phyloP scores from a whole-genome alignment of 2,797 vertebrate species.

The Poeciliopsis infans region DNA sequence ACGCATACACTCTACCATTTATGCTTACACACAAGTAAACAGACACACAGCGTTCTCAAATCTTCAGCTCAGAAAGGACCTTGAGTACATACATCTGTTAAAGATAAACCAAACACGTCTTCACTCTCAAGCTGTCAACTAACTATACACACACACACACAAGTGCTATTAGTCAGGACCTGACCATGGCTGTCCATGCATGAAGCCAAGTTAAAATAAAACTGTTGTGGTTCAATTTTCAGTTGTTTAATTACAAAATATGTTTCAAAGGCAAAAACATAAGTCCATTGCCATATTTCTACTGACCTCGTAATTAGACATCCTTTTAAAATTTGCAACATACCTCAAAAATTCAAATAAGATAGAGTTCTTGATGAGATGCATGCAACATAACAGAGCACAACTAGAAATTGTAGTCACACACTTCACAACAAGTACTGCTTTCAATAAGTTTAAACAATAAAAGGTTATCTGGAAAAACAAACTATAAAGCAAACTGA shows the following conservation, averaged over 20 bases:
- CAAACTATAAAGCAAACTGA: not conserved
- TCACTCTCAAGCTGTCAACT: constrained; percentile 22
- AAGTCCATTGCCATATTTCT: constrained; percentile 3
- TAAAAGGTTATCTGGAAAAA: not conserved
- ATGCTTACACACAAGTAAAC: constrained; percentile 14
- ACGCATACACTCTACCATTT: constrained; percentile 7
- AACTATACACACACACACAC: not conserved
- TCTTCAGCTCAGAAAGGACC: constrained; percentile 15
- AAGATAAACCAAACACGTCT: constrained; percentile 28
- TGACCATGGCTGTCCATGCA: constrained; percentile 20
- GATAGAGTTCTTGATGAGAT: constrained; percentile 6
- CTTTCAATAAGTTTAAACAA: not conserved
- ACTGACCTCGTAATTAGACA: constrained; percentile 2
- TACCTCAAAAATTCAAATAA: not conserved
- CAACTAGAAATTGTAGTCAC: not conserved
- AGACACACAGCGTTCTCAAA: constrained; percentile 24
- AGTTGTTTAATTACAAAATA: constrained; percentile 57
- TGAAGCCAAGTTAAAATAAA: constrained; percentile 31
- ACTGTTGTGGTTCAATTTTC: constrained; percentile 19
- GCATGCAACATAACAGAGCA: constrained; percentile 11
- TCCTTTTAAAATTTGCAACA: not conserved
- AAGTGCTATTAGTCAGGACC: constrained; percentile 10
- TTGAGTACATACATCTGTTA: constrained; percentile 32
- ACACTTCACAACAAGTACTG: not conserved
- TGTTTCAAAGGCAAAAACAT: constrained; percentile 25